Conservation (phyloP, 2,888 invertebrate species). For the Monochamus alternatus region DNA sequence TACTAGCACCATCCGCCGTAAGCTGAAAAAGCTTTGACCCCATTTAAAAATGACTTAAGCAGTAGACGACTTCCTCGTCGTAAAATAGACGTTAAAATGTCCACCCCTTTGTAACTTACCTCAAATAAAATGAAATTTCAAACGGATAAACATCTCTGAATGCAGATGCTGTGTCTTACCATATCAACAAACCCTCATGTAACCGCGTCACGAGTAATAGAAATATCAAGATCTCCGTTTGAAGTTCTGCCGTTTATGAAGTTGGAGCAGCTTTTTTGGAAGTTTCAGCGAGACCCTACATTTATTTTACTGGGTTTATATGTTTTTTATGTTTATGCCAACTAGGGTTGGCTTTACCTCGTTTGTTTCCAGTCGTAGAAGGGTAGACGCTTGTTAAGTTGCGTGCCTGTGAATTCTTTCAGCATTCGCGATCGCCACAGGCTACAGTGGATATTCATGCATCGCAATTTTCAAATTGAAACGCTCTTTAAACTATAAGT, state of each 20-base stretch:
- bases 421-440: background rate
- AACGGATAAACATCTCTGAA: background rate
- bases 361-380: background rate
- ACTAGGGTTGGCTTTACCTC: constrained; percentile 4
- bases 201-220: background rate
- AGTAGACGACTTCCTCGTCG: background rate
- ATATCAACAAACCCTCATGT: constrained; percentile 3
- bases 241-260: background rate
- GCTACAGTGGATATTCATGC: too few relatives aligned
- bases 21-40: too few relatives aligned
- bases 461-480: too few relatives aligned
- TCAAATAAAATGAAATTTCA: background rate
- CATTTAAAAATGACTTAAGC: too few relatives aligned
- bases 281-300: background rate
- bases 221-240: background rate
- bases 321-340: constrained; percentile 1
- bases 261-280: background rate
- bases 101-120: background rate
- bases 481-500: too few relatives aligned
- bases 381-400: background rate
- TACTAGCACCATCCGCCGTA: too few relatives aligned
- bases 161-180: background rate
- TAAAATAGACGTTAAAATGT: background rate
- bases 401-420: background rate
- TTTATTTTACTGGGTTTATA: constrained; percentile 4